phyloP scores from a whole-genome alignment of 2,888 invertebrate genomes.

The Cylloceria caligata region DNA sequence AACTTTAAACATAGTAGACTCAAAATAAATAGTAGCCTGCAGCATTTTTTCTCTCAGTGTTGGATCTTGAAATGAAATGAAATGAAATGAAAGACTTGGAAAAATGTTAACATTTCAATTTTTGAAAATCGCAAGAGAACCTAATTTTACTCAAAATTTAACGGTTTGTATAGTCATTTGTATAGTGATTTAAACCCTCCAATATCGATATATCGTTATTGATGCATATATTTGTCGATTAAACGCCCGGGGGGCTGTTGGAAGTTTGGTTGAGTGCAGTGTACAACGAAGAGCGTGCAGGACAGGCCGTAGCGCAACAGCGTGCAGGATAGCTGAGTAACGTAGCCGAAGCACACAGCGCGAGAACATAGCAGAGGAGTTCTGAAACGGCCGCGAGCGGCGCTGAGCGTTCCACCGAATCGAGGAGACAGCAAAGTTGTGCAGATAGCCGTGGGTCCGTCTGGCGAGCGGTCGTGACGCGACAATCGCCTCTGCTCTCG shows the following conservation, averaged over 20 bases:
- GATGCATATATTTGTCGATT: neutral
- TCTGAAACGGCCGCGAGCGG: slow-evolving; percentile 70
- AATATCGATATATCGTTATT: too few relatives aligned
- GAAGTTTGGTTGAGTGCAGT: slow-evolving; percentile 77
- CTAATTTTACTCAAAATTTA: too few relatives aligned
- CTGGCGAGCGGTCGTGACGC: slow-evolving; percentile 78
- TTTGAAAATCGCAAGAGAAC: too few relatives aligned
- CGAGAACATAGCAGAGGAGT: slow-evolving; percentile 46
- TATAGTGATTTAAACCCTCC: too few relatives aligned
- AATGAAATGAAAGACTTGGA: too few relatives aligned
- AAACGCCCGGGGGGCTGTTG: slow-evolving; percentile 25
- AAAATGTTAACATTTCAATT: too few relatives aligned
- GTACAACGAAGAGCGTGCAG: slow-evolving; percentile 62
- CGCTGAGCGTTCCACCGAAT: slow-evolving; percentile 72
- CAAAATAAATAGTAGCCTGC: too few relatives aligned
- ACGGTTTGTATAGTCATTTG: too few relatives aligned
- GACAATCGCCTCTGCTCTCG: slow-evolving; percentile 60
- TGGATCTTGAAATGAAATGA: too few relatives aligned
- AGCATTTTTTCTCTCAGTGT: too few relatives aligned
- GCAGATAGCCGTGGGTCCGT: slow-evolving; percentile 81
- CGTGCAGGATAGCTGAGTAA: slow-evolving; percentile 25
- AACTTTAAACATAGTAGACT: too few relatives aligned
- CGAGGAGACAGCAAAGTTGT: slow-evolving; percentile 71
- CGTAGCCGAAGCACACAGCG: neutral
- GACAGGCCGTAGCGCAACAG: slow-evolving; percentile 43